phyloP scores from a whole-genome alignment of 2,888 invertebrate species.

The Callimorpha dominula region DNA sequence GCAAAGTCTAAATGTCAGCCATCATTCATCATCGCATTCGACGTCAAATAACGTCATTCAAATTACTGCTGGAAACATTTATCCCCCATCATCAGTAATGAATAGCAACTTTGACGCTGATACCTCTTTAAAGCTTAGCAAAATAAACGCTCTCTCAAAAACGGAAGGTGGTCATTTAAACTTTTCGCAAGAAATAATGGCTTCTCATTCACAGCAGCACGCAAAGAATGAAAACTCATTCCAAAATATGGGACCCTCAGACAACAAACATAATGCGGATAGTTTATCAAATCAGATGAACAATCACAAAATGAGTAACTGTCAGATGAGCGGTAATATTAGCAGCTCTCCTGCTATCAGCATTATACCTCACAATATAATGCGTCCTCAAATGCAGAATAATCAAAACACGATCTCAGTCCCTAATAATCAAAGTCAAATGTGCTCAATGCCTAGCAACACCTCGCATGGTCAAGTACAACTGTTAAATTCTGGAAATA shows the following conservation, averaged over 20 bases:
- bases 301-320: constrained; percentile 79
- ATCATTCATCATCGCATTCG: constrained; percentile 74
- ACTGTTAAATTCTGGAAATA: constrained; percentile 77
- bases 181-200: constrained; percentile 83
- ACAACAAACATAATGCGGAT: constrained; percentile 75
- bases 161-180: constrained; percentile 82
- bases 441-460: constrained; percentile 75
- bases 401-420: constrained; percentile 74
- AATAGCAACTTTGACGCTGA: constrained; percentile 80
- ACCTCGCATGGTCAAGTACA: constrained; percentile 76
- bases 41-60: constrained; percentile 81
- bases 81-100: constrained; percentile 75
- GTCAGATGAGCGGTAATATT: constrained; percentile 76
- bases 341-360: constrained; percentile 76
- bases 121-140: constrained; percentile 80
- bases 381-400: constrained; percentile 74
- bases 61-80: constrained; percentile 82
- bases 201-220: constrained; percentile 81
- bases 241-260: constrained; percentile 77
- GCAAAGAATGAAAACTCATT: constrained; percentile 79
- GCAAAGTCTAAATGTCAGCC: constrained; percentile 72
- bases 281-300: constrained; percentile 73
- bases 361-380: constrained; percentile 78
- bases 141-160: constrained; percentile 82
- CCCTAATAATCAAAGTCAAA: constrained; percentile 77